A percentile compares a stretch with the other conserved stretches of the same genome.
These are phyloP conservation scores for Drosophila maculinotata DNA, from an alignment of 2,888 invertebrate species.

Conservation along the genomic window DNA sequence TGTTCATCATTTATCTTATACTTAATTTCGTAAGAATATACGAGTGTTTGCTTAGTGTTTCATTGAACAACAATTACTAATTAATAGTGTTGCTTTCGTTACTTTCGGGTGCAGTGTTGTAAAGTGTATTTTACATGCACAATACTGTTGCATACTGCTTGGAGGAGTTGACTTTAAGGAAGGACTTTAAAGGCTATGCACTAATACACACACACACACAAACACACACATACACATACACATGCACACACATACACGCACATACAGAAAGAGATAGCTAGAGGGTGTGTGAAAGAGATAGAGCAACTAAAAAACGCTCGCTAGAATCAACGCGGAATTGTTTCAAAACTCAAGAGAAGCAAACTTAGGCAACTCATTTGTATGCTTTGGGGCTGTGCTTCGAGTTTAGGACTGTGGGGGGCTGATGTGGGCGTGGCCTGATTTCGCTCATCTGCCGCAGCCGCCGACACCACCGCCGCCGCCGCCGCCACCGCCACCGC, in stretches of 20 bases:
- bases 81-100: slow-evolving; percentile 29
- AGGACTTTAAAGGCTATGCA: slow-evolving; percentile 8
- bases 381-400: slow-evolving; percentile 6
- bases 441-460: slow-evolving; percentile 59
- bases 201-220: slow-evolving; percentile 8
- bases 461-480: slow-evolving; percentile 15
- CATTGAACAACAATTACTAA: slow-evolving; percentile 2
- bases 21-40: slow-evolving; percentile 16
- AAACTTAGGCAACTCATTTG: slow-evolving; percentile 6
- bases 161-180: background rate
- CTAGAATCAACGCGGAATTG: slow-evolving; percentile 57
- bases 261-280: background rate
- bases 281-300: background rate
- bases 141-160: slow-evolving; percentile 25
- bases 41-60: slow-evolving; percentile 14
- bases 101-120: slow-evolving; percentile 23
- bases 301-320: slow-evolving; percentile 36
- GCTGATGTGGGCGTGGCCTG: slow-evolving; percentile 10
- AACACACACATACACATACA: slow-evolving; percentile 6
- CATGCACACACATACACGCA: slow-evolving; percentile 4
- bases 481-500: slow-evolving; percentile 26
- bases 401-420: background rate
- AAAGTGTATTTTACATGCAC: slow-evolving; percentile 27
- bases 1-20: slow-evolving; percentile 7
- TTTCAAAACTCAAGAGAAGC: slow-evolving; percentile 12